Evolutionary conservation across 2,113 vertebrate genomes (phyloP).

Genomic region (Erythrolamprus reginae): DNA sequence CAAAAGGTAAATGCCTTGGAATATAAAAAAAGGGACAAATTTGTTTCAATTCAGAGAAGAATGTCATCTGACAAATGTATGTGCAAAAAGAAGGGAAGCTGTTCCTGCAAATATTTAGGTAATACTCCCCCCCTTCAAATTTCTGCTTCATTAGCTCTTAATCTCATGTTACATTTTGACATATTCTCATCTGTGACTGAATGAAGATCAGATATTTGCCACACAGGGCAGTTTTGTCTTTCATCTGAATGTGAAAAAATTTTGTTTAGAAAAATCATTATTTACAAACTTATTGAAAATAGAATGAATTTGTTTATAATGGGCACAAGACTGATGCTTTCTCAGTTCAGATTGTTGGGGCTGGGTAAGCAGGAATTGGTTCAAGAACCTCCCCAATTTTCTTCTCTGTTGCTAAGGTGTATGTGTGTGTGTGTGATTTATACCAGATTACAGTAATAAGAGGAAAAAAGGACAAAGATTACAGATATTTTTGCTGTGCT

Average conservation of each 20-base stretch:
- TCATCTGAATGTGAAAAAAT: too few relatives aligned
- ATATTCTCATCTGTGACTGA: neutral
- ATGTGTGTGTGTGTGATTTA: neutral
- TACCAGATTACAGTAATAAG: neutral
- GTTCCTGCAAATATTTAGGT: slow-evolving; percentile 57
- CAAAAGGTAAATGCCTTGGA: slow-evolving; percentile 55
- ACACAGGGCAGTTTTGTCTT: too few relatives aligned
- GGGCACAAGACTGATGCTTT: neutral
- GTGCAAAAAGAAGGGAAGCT: slow-evolving; percentile 36
- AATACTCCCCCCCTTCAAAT: slow-evolving; percentile 17
- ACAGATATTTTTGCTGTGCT: neutral
- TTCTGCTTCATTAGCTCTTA: neutral
- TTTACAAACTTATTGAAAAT: too few relatives aligned
- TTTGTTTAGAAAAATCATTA: too few relatives aligned
- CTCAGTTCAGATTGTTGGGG: neutral
- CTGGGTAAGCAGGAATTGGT: neutral
- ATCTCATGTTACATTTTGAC: neutral
- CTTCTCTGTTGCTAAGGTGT: neutral
- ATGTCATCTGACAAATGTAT: slow-evolving; percentile 11
- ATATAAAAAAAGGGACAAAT: slow-evolving; percentile 38
- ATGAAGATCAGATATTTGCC: neutral
- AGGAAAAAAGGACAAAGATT: neutral
- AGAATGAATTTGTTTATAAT: neutral
- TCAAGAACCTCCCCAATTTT: neutral
- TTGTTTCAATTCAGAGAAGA: slow-evolving; percentile 16